Evolutionary conservation across 2,113 vertebrate genomes (phyloP).

Genomic region (Alosa alosa): DNA sequence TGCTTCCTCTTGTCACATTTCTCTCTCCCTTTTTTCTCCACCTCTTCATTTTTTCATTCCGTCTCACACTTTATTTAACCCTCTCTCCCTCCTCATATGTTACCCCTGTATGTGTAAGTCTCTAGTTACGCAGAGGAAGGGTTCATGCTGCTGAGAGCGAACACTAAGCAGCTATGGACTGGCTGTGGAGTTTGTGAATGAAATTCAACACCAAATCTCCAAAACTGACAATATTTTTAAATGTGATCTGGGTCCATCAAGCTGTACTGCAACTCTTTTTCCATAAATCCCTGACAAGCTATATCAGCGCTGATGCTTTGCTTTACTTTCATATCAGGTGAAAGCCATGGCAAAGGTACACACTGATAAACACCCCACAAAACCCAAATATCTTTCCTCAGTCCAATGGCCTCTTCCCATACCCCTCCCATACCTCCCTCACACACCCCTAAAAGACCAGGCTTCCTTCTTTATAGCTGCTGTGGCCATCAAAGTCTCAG

Average conservation of each 20-base stretch:
- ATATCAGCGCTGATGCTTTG: no score
- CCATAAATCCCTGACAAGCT: background rate
- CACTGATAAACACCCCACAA: background rate
- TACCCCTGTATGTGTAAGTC: background rate
- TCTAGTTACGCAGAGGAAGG: background rate
- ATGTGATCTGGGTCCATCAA: no score
- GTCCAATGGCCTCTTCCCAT: background rate
- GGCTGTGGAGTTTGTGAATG: background rate
- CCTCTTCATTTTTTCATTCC: background rate
- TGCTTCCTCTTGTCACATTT: background rate
- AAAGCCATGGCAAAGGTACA: background rate
- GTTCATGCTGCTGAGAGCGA: background rate
- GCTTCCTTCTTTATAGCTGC: conserved; percentile 31
- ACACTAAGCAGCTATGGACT: background rate
- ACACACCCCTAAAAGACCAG: conserved; percentile 7
- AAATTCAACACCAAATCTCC: background rate
- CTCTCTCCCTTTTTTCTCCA: background rate
- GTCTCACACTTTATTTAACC: background rate
- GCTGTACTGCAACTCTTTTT: background rate
- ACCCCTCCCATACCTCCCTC: background rate
- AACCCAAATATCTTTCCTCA: background rate
- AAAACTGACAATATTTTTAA: no score
- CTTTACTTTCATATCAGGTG: no score
- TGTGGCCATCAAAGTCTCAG: conserved; percentile 49
- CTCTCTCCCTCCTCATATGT: background rate